Evolutionary conservation across 2,797 vertebrate species (phyloP).

Genomic region (Microchirus variegatus): DNA sequence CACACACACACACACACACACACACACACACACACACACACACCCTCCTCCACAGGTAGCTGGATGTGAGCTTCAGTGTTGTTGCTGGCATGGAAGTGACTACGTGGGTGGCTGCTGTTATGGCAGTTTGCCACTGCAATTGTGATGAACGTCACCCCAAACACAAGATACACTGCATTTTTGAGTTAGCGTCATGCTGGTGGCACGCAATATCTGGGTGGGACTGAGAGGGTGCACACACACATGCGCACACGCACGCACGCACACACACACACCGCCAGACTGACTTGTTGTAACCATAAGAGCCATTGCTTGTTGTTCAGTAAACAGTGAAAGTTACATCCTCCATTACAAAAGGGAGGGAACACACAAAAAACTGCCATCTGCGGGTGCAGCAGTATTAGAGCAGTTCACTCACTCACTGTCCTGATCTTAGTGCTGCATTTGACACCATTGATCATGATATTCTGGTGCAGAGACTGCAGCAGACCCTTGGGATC

Average conservation of each 20-base stretch:
- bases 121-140: constrained; percentile 1
- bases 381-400: no score
- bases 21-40: no score
- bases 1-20: not conserved
- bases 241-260: not conserved
- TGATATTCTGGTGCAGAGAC: no score
- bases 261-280: not conserved
- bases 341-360: not conserved
- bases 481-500: no score
- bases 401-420: no score
- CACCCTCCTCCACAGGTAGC: constrained; percentile 1
- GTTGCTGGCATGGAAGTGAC: constrained; percentile 16
- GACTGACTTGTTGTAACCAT: constrained; percentile 13
- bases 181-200: constrained; percentile 10
- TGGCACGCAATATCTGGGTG: constrained; percentile 32
- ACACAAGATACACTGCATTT: constrained; percentile 12
- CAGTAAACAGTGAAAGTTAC: constrained; percentile 6
- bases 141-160: constrained; percentile 3
- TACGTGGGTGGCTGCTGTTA: constrained; percentile 11
- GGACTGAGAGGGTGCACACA: constrained; percentile 2
- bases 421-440: no score
- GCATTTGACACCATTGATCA: no score
- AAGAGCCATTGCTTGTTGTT: constrained; percentile 39
- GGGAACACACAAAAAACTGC: not conserved
- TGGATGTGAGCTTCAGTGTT: not conserved